Base-by-base conservation (phyloP, 2,888 invertebrate genomes). In the Dasysyrphus albostriatus region DNA sequence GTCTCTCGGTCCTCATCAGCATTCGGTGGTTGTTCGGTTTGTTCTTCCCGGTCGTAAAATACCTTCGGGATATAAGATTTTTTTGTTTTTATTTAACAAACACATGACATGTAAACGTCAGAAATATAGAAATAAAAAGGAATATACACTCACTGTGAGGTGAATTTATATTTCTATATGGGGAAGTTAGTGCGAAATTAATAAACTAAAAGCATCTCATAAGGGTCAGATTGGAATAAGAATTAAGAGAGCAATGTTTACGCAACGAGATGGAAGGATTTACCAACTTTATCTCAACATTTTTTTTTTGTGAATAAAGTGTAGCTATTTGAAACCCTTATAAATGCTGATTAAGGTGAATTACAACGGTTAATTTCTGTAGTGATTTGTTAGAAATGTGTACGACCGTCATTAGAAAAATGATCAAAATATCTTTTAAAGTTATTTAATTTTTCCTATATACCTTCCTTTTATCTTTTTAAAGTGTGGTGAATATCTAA, bases 231-330 rank as follows among this genome's bases (percentile, higher is more conserved):
- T 51, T 9, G 16, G 67, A 80, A 34, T 70, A 49, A 19, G 59
- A 42, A 37, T 37, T 44, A 24, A 42, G n/a, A n/a, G 42, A 56
- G 42, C 47, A 72, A 67, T 85, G 82, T 85, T 85, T 85, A 85
- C 82, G 85, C 85, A 85, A 85, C 82, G 73, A 54, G 73, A 56
- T 67, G 14, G 24, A 37, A 61, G 29, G 29, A 51, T 54, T 51
- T 16, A 12, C 39, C 8, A 8, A 37, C 8, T 39, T 39, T 19
- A 65, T 32, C 16, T 16, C 10, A 70, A 51, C 29, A 37, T 29
- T 59, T 59, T 51, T 29, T 59, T 59, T 51, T 51, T 73, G 72
- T 42, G 44, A 65, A 56, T 0, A 29, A 56, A 65, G 12, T 51
- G 12, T 24, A 24, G 7, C 5, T 1, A 24, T 24, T 8, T 14